phyloP scores from a whole-genome alignment of 2,797 vertebrate genomes.

The Podarcis siculus region DNA sequence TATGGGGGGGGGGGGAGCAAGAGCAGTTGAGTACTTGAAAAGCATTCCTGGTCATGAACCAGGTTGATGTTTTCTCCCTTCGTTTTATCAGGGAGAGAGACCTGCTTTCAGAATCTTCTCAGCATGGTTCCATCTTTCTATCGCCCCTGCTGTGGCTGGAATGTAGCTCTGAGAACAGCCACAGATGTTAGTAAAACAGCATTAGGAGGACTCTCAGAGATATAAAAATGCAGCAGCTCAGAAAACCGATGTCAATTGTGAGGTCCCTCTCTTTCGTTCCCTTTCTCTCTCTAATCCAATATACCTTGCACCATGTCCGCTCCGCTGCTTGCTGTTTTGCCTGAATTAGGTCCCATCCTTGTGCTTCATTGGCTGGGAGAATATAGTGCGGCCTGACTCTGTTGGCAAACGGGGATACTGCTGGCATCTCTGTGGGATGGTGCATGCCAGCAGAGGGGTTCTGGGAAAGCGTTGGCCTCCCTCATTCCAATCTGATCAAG shows the following conservation, averaged over 20 bases:
- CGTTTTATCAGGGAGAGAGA: not conserved
- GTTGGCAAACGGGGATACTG: not conserved
- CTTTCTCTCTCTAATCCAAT: conserved; percentile 41
- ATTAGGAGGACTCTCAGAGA: not conserved
- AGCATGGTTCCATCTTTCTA: not conserved
- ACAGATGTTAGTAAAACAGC: not conserved
- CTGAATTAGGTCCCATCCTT: conserved; percentile 25
- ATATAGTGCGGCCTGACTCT: not conserved
- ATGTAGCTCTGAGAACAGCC: conserved; percentile 1
- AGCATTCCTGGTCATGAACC: rapidly evolving
- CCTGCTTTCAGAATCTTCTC: conserved; percentile 4
- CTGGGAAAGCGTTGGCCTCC: conserved; percentile 42
- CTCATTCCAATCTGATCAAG: not conserved
- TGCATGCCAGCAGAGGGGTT: not conserved
- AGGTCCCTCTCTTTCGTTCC: not conserved
- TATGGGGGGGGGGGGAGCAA: rapidly evolving
- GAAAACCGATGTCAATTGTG: not conserved
- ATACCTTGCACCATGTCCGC: conserved; percentile 27
- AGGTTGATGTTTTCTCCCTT: not conserved
- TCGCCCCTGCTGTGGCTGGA: not conserved
- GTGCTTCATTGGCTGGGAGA: not conserved
- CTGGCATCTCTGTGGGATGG: not conserved
- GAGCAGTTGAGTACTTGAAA: not conserved
- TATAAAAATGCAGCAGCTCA: not conserved
- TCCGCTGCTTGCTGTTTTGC: conserved; percentile 47